A percentile compares a stretch with the other conserved stretches of the same genome.
These are phyloP conservation scores for Phyllotis vaccarum DNA, from an alignment of 2,797 vertebrate genomes.

Conservation along the genomic window DNA sequence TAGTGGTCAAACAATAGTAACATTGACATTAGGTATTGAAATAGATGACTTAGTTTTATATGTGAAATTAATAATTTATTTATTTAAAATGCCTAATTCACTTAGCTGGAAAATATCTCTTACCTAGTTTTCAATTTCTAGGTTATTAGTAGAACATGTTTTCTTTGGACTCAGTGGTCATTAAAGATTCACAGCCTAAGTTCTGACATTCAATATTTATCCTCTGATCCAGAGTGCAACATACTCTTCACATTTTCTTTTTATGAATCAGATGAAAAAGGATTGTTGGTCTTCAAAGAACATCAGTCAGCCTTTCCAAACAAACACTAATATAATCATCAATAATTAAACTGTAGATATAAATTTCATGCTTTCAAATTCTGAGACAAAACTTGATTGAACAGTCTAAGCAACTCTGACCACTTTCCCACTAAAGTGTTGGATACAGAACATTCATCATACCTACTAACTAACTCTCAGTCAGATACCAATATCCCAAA, in stretches of 20 bases:
- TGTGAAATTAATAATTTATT: conserved; percentile 67
- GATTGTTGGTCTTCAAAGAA: conserved; percentile 70
- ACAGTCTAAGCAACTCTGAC: neutral
- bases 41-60: conserved; percentile 27
- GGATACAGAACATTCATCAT: neutral
- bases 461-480: neutral
- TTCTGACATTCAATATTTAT: conserved; percentile 74
- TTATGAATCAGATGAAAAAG: conserved; percentile 71
- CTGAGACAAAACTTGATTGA: conserved; percentile 53
- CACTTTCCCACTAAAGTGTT: conserved; percentile 1
- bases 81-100: conserved; percentile 63
- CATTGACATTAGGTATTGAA: conserved; percentile 38
- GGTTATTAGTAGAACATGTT: conserved; percentile 61
- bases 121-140: conserved; percentile 51
- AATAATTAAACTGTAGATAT: conserved; percentile 63
- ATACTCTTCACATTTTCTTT: conserved; percentile 44
- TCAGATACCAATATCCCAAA: neutral
- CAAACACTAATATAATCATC: conserved; percentile 67
- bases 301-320: conserved; percentile 70
- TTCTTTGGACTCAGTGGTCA: conserved; percentile 64
- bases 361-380: conserved; percentile 60
- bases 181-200: conserved; percentile 69
- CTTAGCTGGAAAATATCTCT: conserved; percentile 61
- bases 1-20: conserved; percentile 54
- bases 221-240: conserved; percentile 39